Conservation (phyloP, 2,797 vertebrate genomes). For the Apogon hyalosoma region DNA sequence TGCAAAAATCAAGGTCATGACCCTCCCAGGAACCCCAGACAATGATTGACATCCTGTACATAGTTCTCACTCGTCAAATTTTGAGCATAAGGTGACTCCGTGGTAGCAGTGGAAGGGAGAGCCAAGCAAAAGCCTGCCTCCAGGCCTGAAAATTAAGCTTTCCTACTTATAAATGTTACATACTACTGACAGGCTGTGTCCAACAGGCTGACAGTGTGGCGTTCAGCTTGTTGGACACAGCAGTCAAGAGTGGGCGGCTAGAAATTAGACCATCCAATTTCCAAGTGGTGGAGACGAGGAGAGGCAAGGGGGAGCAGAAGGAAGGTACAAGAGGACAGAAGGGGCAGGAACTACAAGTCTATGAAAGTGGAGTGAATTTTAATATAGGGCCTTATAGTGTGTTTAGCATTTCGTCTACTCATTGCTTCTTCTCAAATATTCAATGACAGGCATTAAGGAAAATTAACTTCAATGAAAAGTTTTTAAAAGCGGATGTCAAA, state of each 20-base stretch:
- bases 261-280: slow-evolving; percentile 68
- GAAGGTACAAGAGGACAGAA: slow-evolving; percentile 39
- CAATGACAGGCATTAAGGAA: slow-evolving; percentile 7
- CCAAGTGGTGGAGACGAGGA: slow-evolving; percentile 52
- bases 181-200: slow-evolving; percentile 67
- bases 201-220: slow-evolving; percentile 66
- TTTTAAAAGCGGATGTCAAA: too few relatives aligned
- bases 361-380: slow-evolving; percentile 20
- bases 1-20: not conserved
- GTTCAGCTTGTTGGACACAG: slow-evolving; percentile 71
- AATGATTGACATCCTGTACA: slow-evolving; percentile 29
- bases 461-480: not conserved
- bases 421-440: slow-evolving; percentile 7
- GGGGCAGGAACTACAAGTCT: slow-evolving; percentile 17
- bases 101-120: slow-evolving; percentile 19
- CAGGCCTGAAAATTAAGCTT: slow-evolving; percentile 50
- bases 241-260: slow-evolving; percentile 62
- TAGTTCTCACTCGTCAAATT: slow-evolving; percentile 14
- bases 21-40: slow-evolving; percentile 10
- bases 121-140: slow-evolving; percentile 32
- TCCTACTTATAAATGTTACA: slow-evolving; percentile 54
- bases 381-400: slow-evolving; percentile 17
- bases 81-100: slow-evolving; percentile 34
- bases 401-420: slow-evolving; percentile 7
- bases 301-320: slow-evolving; percentile 40